These are phyloP conservation scores for Amiota minor DNA, from an alignment of 2,888 invertebrate genomes.

Conservation along the genomic window DNA sequence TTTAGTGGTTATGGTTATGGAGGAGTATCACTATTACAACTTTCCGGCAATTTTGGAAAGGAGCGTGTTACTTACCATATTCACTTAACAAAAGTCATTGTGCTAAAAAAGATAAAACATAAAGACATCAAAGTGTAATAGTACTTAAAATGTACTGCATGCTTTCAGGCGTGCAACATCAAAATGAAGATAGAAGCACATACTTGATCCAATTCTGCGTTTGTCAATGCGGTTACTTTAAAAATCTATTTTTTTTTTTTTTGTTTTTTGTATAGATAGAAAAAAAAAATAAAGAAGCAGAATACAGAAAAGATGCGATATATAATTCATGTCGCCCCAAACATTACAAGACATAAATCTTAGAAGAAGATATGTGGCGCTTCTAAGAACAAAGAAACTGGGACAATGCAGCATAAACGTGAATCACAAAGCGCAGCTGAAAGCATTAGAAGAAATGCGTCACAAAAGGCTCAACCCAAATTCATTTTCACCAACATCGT, in stretches of 20 bases:
- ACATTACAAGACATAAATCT: no score
- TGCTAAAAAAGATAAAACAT: neutral
- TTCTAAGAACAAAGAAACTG: slow-evolving; percentile 5
- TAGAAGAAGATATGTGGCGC: no score
- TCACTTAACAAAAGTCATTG: neutral
- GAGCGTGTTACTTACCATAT: no score
- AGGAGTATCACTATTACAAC: neutral
- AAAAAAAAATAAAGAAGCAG: neutral
- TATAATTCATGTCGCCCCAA: neutral
- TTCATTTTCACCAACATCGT: neutral
- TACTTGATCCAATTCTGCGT: slow-evolving; percentile 24
- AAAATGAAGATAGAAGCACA: slow-evolving; percentile 1
- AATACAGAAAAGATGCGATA: neutral
- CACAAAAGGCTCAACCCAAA: slow-evolving; percentile 19
- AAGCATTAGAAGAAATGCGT: slow-evolving; percentile 1
- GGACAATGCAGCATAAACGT: slow-evolving; percentile 19
- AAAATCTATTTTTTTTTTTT: neutral
- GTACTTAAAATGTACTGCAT: neutral
- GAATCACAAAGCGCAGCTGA: neutral
- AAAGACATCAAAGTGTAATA: no score
- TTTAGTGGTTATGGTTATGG: neutral
- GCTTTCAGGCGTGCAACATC: neutral
- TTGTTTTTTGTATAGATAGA: neutral
- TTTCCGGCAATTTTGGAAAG: no score
- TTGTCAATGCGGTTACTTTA: slow-evolving; percentile 21